Base-by-base conservation (phyloP, 2,113 vertebrate species). In the Microcebus lehilahytsara region DNA sequence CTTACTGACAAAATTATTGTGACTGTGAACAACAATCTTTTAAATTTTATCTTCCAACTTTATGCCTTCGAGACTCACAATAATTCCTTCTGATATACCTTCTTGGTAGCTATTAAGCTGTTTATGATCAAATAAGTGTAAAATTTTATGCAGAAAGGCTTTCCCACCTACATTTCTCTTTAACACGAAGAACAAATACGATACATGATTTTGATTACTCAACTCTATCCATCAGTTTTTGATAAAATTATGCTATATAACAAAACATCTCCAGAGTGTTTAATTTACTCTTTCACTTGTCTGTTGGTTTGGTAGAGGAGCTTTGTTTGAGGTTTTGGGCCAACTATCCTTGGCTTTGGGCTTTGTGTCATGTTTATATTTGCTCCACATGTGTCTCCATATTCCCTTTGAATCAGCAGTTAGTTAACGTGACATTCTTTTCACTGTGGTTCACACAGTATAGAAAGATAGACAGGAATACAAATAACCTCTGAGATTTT, bases 381-480 rank as follows among this genome's bases (percentile, higher is more conserved):
- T 13, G 12, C 32, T 27, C 17, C 20, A 27, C 66, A 1, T 46
- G 0, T 40, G 2, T 69, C 34, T 53, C 19, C 9, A 19, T 0
- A 5, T 37, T 32, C 4, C 23, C 32, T 51, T 37, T 51, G 19
- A n/a, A 34, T 34, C 71, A 79, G 16, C 17, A 69, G 37, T 25
- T 40, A 66, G 10, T 14, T 46, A 3, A 14, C 10, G 4, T 19
- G 56, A 42, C 14, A 6, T 4, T 40, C 9, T 53, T 77, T 49
- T 92, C 69, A 42, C 6, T 4, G 27, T 34, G 25, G 5, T 22
- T 77, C n/a, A 34, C 19, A 9, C 9, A 53, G 3, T 30, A 2
- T 46, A 53, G 22, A 37, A 53, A n/a, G 17, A 34, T 9, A 67
- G 71, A 60, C 20, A 27, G 46, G 53, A 85, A 42, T n/a, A 6